Conservation (phyloP, 2,113 vertebrate genomes). For the Piprites chloris region DNA sequence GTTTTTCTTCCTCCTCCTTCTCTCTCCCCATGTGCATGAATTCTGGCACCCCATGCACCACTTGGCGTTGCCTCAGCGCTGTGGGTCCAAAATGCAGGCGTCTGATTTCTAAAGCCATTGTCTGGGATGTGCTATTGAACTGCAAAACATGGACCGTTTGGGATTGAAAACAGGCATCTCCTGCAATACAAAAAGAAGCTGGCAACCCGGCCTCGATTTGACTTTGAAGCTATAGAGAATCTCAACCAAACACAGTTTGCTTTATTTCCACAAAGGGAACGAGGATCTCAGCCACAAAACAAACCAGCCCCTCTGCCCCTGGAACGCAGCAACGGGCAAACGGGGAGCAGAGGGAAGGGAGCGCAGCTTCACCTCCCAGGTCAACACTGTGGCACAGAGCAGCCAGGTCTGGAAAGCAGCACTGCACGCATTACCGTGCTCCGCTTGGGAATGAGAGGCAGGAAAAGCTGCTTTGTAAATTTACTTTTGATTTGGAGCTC, state of each 20-base stretch:
- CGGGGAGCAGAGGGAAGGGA: background rate
- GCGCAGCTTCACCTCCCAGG: accelerated
- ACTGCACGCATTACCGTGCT: background rate
- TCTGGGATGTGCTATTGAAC: constrained; percentile 48
- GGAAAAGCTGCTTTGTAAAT: constrained; percentile 12
- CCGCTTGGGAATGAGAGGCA: background rate
- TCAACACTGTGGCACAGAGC: background rate
- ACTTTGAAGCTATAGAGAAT: constrained; percentile 33
- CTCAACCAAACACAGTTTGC: background rate
- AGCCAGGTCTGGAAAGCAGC: background rate
- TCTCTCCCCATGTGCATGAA: background rate
- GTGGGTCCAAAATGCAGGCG: constrained; percentile 48
- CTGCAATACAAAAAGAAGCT: constrained; percentile 17
- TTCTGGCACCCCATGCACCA: constrained; percentile 31
- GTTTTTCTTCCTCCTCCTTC: constrained; percentile 18
- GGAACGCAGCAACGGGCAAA: background rate
- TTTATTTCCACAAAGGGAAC: background rate
- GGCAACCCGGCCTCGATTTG: background rate
- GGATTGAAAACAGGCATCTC: constrained; percentile 58
- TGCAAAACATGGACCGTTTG: constrained; percentile 27
- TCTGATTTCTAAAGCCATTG: constrained; percentile 62
- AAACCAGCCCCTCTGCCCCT: background rate
- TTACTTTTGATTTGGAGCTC: background rate
- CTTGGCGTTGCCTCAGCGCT: constrained; percentile 23
- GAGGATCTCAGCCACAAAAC: constrained; percentile 10